Percentiles rank a stretch among this genome's conserved stretches.
Conservation (phyloP, 1,140 invertebrate species). For the Aphaenogaster rudis region DNA sequence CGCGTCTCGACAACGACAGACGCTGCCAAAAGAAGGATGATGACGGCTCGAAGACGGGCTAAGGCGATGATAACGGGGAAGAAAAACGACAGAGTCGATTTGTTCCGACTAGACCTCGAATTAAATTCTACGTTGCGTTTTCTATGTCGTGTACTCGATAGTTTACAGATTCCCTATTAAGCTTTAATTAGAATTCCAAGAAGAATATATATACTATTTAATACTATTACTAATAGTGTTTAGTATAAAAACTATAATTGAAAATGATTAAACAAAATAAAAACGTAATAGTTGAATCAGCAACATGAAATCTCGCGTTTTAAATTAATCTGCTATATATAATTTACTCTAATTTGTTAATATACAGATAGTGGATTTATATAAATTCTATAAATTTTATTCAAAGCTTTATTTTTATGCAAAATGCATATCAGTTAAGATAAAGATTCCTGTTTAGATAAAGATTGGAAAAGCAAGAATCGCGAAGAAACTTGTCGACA, state of each 20-base stretch:
- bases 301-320: neutral
- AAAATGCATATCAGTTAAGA: neutral
- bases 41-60: neutral
- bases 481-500: slow-evolving; percentile 5
- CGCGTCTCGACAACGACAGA: neutral
- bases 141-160: neutral
- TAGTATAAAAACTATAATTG: neutral
- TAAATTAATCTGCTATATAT: neutral
- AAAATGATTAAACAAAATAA: neutral
- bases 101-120: neutral
- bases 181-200: neutral
- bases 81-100: slow-evolving; percentile 12
- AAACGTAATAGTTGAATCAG: neutral
- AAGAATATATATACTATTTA: neutral
- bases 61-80: neutral
- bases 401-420: neutral
- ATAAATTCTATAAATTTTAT: neutral
- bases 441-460: neutral
- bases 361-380: neutral
- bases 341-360: neutral
- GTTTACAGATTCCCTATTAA: neutral
- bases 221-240: neutral
- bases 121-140: neutral
- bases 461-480: neutral
- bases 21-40: slow-evolving; percentile 31